Evolutionary conservation across 2,797 vertebrate genomes (phyloP), one percentile per base, ranked within the genome.

Genomic region (Botia kubotai): DNA sequence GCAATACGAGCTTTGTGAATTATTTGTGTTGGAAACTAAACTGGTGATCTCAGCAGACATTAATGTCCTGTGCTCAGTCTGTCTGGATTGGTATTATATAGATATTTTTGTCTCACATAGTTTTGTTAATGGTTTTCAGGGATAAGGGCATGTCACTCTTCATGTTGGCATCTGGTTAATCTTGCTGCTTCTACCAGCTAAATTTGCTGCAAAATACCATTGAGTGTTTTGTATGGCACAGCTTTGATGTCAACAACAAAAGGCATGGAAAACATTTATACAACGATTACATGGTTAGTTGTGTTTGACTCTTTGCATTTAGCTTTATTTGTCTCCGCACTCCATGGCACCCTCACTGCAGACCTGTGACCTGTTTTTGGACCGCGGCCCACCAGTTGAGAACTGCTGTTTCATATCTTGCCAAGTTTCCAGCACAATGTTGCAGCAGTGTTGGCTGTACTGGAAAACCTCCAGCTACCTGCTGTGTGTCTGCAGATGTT

Each of bases 21-120:
- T 16, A 39, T 76, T 66, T 66, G 33, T 26, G 29, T 36, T 66
- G 6, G 26, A 53, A 53, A 76, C 48, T 48, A 77, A 77, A 77
- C 29, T 77, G n/a, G n/a, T n/a, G n/a, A n/a, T n/a, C n/a, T n/a
- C n/a, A n/a, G n/a, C n/a, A n/a, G n/a, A n/a, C n/a, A n/a, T 2
- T 29, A 29, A 29, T 29, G 29, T 29, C 2, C 29, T 29, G 29
- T 4, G 4, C 29, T 29, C 4, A 29, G 26, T 29, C 29, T 29
- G 4, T 4, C 29, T 29, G 29, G 29, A 29, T 29, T 29, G 29
- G 2, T 29, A 29, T 29, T 29, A 29, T 29, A 29, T 29, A 29
- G 2, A n/a, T n/a, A n/a, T 29, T 29, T 29, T 29, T 29, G 4
- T 4, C 29, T 29, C 4, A 29, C 29, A 4, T 29, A 4, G 29